Conservation (phyloP, 2,888 invertebrate species). For the Hemaris fuciformis region DNA sequence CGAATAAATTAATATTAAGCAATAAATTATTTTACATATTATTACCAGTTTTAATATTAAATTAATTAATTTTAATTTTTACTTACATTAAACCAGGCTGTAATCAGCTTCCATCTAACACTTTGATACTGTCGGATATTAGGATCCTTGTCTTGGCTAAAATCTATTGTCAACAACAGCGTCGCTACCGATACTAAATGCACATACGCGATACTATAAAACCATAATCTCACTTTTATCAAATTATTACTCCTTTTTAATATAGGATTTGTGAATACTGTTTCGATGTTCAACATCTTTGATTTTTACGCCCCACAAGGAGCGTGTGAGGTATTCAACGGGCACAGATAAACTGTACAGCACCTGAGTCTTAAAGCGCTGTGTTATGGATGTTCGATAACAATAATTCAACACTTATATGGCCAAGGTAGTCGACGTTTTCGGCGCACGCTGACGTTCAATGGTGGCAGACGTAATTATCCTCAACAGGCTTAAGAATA, state of each 20-base stretch:
- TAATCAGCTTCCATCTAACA: conserved; percentile 61
- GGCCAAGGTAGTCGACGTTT: conserved; percentile 18
- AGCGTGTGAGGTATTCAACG: conserved; percentile 25
- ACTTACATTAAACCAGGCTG: conserved; percentile 74
- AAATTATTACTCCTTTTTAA: conserved; percentile 42
- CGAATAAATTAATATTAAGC: background rate
- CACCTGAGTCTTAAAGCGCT: conserved; percentile 25
- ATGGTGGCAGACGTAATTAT: background rate
- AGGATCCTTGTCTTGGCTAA: conserved; percentile 50
- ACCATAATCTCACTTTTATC: conserved; percentile 52
- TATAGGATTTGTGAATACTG: conserved; percentile 29
- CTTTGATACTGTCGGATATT: conserved; percentile 48
- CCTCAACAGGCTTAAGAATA: background rate
- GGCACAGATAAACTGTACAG: conserved; percentile 27
- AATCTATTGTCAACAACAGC: conserved; percentile 53
- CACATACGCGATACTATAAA: conserved; percentile 41
- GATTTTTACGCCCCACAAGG: conserved; percentile 2
- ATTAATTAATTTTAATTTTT: background rate
- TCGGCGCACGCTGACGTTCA: background rate
- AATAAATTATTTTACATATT: background rate
- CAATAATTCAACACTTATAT: conserved; percentile 28
- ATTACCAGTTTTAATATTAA: background rate
- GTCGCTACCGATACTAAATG: conserved; percentile 46
- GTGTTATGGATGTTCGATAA: conserved; percentile 28
- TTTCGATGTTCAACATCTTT: conserved; percentile 38